Base-by-base conservation (phyloP, 2,797 vertebrate species). In the Odontamblyopus lacepedii region DNA sequence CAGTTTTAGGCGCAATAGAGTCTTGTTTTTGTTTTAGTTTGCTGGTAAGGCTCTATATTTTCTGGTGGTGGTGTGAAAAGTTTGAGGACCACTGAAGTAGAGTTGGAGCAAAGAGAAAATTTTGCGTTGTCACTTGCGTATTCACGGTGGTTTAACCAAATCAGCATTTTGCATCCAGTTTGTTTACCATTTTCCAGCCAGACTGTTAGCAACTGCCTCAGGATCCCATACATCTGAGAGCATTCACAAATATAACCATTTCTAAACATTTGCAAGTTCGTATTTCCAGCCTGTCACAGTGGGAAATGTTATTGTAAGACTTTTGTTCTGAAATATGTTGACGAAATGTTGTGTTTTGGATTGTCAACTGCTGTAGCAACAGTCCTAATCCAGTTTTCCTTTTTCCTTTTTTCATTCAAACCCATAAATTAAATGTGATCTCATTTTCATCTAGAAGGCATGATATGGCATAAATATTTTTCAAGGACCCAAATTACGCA, bases 171-270 rank as follows among this genome's bases (percentile, higher is more conserved):
- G 15, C 41, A 48, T 18, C 12, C 41, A 27, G 41, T 51, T 66
- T 66, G 41, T 27, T 64, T 64, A 64, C 19, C 6, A 44, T 65
- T 44, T 27, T 16, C 48, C 41, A 29, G 64, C 26, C 64, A 65
- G 38, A 65, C 23, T 44, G 57, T 60, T 60, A 29, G 5, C 29
- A 66, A 29, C 16, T 19, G 27, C 15, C 38, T 65, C 26, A 23
- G 12, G 16, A 6, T 56, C 18, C 38, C 38, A 23, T 59, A 75
- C 70, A 57, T 6, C 15, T 35, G 38, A 50, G 50, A 69, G 70
- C 19, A 0, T 26, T n/a, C 27, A 41, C n/a, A 56, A 69, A 6
- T 30, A 2, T 62, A 6, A 48, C 13, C 6, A 4, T 62, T 12
- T 57, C 1, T 0, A 26, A 57, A 57, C n/a, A 27, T 57, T 26